A percentile compares a stretch with the other conserved stretches of the same genome.
Conservation (phyloP, 2,888 invertebrate species). For the Rhorus exstirpatorius region DNA sequence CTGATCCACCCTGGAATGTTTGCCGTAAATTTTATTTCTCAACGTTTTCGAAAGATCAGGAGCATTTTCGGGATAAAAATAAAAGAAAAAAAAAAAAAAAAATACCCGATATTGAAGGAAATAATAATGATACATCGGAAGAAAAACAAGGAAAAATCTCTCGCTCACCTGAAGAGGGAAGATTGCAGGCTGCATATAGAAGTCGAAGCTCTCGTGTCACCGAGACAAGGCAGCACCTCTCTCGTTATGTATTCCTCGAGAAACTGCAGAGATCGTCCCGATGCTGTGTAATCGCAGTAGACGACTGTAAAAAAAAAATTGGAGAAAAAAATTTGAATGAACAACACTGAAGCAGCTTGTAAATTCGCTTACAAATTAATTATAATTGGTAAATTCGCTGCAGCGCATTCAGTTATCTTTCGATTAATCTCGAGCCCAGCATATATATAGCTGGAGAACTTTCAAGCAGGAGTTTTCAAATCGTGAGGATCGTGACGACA, state of each 20-base stretch:
- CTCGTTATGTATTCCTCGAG: slow-evolving; percentile 93
- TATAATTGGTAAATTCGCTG: slow-evolving; percentile 20
- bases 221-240: slow-evolving; percentile 94
- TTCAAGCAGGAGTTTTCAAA: slow-evolving; percentile 31
- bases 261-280: slow-evolving; percentile 93
- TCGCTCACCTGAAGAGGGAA: slow-evolving; percentile 92
- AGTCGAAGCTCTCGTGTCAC: slow-evolving; percentile 93
- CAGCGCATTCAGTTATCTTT: slow-evolving; percentile 1
- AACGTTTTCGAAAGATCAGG: not conserved
- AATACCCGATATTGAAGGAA: not conserved
- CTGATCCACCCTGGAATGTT: slow-evolving; percentile 9
- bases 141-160: not conserved
- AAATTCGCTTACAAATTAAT: slow-evolving; percentile 27
- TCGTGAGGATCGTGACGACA: slow-evolving; percentile 67
- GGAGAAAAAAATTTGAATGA: not conserved
- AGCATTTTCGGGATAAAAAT: not conserved
- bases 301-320: slow-evolving; percentile 88
- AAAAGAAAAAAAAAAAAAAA: not conserved
- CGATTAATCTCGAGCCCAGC: slow-evolving; percentile 21
- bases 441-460: slow-evolving; percentile 10
- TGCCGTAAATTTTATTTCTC: not conserved
- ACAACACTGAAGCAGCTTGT: not conserved
- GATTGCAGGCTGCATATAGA: slow-evolving; percentile 95
- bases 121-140: not conserved
- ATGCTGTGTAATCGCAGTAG: slow-evolving; percentile 95